These are phyloP conservation scores for Caenorhabditis sp. DNA, from an alignment of 2,888 invertebrate genomes.

Conservation along the genomic window DNA sequence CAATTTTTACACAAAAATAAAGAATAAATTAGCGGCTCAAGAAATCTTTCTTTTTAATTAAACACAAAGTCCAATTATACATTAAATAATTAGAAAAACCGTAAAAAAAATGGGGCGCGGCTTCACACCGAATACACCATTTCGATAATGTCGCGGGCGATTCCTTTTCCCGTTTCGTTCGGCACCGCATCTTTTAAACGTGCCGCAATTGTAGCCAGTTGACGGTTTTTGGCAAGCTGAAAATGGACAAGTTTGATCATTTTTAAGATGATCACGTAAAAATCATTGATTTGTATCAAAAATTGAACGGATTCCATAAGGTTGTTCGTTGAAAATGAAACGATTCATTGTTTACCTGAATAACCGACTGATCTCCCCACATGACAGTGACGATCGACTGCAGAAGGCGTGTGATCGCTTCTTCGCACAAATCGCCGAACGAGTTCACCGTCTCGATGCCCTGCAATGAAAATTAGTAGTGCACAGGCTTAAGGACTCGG, in stretches of 20 bases:
- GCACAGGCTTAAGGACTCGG: no score
- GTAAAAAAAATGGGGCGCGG: no score
- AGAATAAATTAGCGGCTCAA: no score
- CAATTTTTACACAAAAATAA: no score
- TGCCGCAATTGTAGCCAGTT: constrained; percentile 64
- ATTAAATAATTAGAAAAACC: no score
- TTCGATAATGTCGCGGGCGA: constrained; percentile 72
- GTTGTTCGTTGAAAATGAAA: no score
- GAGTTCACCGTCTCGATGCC: constrained; percentile 56
- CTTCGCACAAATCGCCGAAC: constrained; percentile 56
- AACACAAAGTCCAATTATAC: no score
- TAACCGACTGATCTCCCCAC: constrained; percentile 78
- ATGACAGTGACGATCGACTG: constrained; percentile 87
- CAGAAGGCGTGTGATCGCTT: constrained; percentile 86
- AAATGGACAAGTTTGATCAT: constrained; percentile 5
- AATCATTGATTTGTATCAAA: no score
- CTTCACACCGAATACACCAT: constrained; percentile 71
- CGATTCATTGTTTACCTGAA: constrained; percentile 72
- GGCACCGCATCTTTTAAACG: constrained; percentile 72
- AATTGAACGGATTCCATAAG: no score
- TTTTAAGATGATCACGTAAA: no score
- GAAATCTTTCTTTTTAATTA: no score
- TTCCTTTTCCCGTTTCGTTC: constrained; percentile 68
- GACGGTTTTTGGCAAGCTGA: constrained; percentile 69
- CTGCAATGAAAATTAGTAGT: no score